phyloP scores from a whole-genome alignment of 2,888 invertebrate genomes.

The Acrobasis suavella region DNA sequence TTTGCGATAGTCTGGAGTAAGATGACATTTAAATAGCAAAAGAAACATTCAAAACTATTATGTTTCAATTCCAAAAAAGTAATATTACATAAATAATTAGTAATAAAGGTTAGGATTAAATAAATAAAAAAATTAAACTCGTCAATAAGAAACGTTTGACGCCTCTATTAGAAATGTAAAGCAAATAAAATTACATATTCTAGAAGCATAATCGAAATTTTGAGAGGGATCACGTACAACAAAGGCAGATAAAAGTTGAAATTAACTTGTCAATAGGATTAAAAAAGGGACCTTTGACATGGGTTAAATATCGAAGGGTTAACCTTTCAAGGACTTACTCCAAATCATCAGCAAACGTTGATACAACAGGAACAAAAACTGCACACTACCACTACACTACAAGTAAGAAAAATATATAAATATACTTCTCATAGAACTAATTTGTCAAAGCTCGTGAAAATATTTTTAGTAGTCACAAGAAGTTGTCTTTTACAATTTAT shows the following conservation, averaged over 20 bases:
- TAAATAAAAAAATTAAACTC: background rate
- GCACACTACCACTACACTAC: constrained; percentile 63
- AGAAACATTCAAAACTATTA: background rate
- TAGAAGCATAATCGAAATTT: background rate
- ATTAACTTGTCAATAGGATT: constrained; percentile 17
- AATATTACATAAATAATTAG: too few relatives aligned
- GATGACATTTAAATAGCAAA: background rate
- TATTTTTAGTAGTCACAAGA: constrained; percentile 67
- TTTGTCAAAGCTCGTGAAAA: constrained; percentile 79
- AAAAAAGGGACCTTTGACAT: constrained; percentile 13
- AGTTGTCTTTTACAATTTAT: constrained; percentile 61
- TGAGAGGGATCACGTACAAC: constrained; percentile 2
- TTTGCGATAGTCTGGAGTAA: constrained; percentile 47
- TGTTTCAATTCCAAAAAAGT: background rate
- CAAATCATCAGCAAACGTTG: constrained; percentile 33
- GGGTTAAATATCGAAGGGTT: constrained; percentile 1
- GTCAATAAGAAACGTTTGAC: too few relatives aligned
- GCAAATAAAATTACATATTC: background rate
- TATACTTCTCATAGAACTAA: constrained; percentile 68
- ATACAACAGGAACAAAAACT: constrained; percentile 48
- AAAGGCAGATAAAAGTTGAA: constrained; percentile 12
- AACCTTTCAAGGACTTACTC: constrained; percentile 30
- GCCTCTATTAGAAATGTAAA: background rate
- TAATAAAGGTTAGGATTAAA: background rate
- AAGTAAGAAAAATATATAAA: constrained; percentile 80